Evolutionary conservation across 2,888 invertebrate species (phyloP), one percentile per base, ranked within the genome.

Genomic region (Xestia sexstrigata): DNA sequence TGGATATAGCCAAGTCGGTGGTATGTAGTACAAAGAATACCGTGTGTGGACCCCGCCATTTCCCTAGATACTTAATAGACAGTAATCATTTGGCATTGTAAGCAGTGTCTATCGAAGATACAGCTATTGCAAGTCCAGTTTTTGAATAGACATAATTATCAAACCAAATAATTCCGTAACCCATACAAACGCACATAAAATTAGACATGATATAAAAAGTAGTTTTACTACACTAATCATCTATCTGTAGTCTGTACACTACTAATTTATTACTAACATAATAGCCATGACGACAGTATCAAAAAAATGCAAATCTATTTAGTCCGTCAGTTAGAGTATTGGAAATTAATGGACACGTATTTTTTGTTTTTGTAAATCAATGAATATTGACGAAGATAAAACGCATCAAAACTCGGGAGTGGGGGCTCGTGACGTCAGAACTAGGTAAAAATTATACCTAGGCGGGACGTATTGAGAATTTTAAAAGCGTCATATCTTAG

Each of bases 1-100:
- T 3, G 83, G 83, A 74, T 82, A 84, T 65, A 74, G 17, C 0
- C 86, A 84, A 85, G 83, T 82, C 2, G 83, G 86, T 55, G 86
- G 83, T 84, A 84, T 62, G 83, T 85, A 58, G 13, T 26, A 30
- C 6, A 7, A 26, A 7, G 1, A 26, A 15, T 39, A 13, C 20
- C 8, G 17, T 17, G 84, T 70, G 81, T 80, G 80, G 15, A 6
- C 26, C 26, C 26, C 49, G 52, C 70, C 30, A 15, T 15, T 52
- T 60, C 58, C 26, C 1, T 70, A 60, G 65, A 17, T 17, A 15
- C 1, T 13, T 49, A 47, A 6, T 26, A 74, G 17, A 63, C 35
- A 35, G 7, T 11, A 30, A 30, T 49, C 52, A 35, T 58, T 1
- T 9, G 9, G 15, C 66, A 80, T 55, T 20, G 15, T 74, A 49